Percentiles rank a stretch among this genome's conserved stretches.
phyloP scores from a whole-genome alignment of 2,888 invertebrate species.

The Phymatocera aterrima region DNA sequence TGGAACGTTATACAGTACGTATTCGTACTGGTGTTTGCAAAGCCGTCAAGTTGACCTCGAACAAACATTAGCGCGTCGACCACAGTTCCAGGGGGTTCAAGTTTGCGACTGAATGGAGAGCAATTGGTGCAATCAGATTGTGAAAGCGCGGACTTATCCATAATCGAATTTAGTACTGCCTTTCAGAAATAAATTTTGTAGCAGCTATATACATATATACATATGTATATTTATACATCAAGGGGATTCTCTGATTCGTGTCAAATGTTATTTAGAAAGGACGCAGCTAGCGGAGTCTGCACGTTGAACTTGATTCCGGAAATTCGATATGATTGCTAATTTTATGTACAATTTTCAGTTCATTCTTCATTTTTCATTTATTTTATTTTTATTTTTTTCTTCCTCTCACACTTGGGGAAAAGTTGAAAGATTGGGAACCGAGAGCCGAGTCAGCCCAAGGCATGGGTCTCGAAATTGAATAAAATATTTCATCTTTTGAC shows the following conservation, averaged over 20 bases:
- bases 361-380: too few relatives aligned
- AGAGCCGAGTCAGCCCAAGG: neutral
- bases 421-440: neutral
- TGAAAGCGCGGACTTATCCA: slow-evolving; percentile 14
- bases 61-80: slow-evolving; percentile 26
- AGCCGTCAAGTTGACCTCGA: slow-evolving; percentile 14
- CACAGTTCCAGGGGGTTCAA: neutral
- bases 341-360: neutral
- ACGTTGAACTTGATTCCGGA: neutral
- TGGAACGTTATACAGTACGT: slow-evolving; percentile 12
- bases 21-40: neutral
- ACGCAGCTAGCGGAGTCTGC: neutral
- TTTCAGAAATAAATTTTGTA: neutral
- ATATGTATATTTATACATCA: neutral
- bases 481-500: neutral
- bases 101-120: slow-evolving; percentile 37
- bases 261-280: neutral
- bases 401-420: neutral
- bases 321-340: neutral
- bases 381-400: neutral
- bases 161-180: slow-evolving; percentile 17
- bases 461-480: neutral
- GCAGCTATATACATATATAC: neutral
- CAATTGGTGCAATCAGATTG: slow-evolving; percentile 32
- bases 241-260: neutral